Evolutionary conservation across 92 coral and sea anemone species (phyloP), one percentile per base, ranked within the genome.

Genomic region (Parazoanthus darwini): DNA sequence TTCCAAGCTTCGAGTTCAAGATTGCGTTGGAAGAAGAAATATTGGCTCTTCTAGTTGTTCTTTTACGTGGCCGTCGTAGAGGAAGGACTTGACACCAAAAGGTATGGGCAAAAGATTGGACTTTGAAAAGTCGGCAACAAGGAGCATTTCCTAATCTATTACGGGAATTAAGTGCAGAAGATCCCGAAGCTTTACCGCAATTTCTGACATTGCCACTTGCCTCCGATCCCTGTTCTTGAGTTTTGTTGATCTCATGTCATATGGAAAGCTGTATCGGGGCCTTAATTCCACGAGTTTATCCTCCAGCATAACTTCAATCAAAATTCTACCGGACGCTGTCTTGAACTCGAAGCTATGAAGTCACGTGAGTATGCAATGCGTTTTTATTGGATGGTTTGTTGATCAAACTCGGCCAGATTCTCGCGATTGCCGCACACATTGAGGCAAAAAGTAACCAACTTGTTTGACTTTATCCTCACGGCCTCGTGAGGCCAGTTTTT

Each of bases 251-350:
- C 84, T 16, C 46, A 90, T 88, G 37, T 90, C 93, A 87, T 75
- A 81, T n/a, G 87, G 82, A 77, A 85, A 89, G 3, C 77, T 65
- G 77, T 81, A 87, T 63, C 86, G 85, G 9, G 88, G 90, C 88
- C 93, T 87, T 74, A 90, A 70, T 10, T 86, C 90, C n/a, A 86
- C 90, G 16, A 90, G 85, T 82, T 90, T 90, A 38, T 86, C 93
- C 66, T 86, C 92, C 46, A 79, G 82, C 36, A 77, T 90, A n/a
- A 77, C 91, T 78, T 88, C 86, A 20, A 77, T 81, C 33, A 88
- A 71, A 18, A 88, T n/a, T 8, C 80, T 77, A 89, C 88, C 80
- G 10, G 91, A 35, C 71, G 80, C 91, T 88, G 81, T 82, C 72
- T 35, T 75, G 44, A 75, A 75, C 15, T 33, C 48, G 79, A 75